Conservation (phyloP, 2,888 invertebrate species). For the Drosophila suboccidentalis region DNA sequence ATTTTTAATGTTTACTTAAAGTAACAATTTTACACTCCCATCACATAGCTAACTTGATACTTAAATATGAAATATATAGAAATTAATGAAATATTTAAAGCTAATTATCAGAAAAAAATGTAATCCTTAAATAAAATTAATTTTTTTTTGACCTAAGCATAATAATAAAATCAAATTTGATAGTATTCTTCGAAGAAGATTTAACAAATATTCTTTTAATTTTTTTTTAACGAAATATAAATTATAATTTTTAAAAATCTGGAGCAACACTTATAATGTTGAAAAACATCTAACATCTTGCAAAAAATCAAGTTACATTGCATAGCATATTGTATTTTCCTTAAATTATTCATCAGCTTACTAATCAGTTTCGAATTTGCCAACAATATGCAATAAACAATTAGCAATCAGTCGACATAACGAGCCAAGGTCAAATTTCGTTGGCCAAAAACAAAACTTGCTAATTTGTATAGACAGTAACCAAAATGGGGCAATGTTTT, state of each 20-base stretch:
- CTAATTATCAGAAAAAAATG: neutral
- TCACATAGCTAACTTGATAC: no score
- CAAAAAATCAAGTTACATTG: neutral
- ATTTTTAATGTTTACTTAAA: no score
- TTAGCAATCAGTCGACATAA: constrained; percentile 49
- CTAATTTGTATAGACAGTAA: constrained; percentile 45
- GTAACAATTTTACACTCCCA: no score
- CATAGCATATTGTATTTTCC: neutral
- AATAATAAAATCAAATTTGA: neutral
- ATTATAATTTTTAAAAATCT: no score
- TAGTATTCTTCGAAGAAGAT: neutral
- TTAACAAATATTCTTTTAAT: no score
- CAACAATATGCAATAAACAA: constrained; percentile 40
- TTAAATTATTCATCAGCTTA: neutral
- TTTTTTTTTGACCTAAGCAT: neutral
- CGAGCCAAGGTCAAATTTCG: constrained; percentile 50
- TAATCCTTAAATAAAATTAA: no score
- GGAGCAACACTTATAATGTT: no score
- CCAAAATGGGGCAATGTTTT: constrained; percentile 38
- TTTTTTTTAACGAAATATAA: no score
- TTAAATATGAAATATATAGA: no score
- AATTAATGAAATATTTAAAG: no score
- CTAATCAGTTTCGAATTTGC: neutral
- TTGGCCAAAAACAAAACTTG: constrained; percentile 42
- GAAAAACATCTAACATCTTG: neutral